Conservation (phyloP, 2,888 invertebrate genomes). For the Choristoneura rosaceana region DNA sequence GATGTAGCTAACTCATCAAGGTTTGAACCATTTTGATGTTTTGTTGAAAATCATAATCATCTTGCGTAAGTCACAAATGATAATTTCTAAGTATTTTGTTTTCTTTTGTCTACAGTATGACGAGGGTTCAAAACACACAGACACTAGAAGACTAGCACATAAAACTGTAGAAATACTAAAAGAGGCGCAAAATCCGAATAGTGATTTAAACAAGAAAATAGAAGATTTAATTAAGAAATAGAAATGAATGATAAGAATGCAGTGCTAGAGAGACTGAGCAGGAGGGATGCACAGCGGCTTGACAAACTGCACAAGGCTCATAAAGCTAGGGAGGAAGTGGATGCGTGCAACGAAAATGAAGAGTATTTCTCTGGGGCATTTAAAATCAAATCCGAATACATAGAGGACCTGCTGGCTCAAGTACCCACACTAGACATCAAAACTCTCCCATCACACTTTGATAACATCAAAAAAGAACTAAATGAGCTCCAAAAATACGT, state of each 20-base stretch:
- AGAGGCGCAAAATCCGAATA: conserved; percentile 75
- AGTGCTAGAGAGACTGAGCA: conserved; percentile 78
- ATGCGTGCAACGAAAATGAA: conserved; percentile 87
- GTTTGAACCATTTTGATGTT: conserved; percentile 65
- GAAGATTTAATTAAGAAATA: conserved; percentile 76
- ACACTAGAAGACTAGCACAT: conserved; percentile 63
- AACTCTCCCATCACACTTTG: conserved; percentile 86
- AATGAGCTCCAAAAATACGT: conserved; percentile 91
- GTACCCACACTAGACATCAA: conserved; percentile 79
- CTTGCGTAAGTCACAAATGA: conserved; percentile 8
- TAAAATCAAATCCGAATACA: conserved; percentile 87
- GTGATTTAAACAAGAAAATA: conserved; percentile 76
- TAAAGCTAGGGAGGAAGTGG: conserved; percentile 86
- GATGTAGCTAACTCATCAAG: conserved; percentile 53
- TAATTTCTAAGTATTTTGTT: conserved; percentile 2
- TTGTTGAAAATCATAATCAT: conserved; percentile 15
- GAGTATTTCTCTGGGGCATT: conserved; percentile 90
- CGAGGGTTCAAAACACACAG: conserved; percentile 65
- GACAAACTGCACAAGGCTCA: conserved; percentile 88
- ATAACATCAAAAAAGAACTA: conserved; percentile 89
- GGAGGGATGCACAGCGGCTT: conserved; percentile 87
- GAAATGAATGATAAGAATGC: conserved; percentile 79
- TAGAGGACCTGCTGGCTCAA: conserved; percentile 86
- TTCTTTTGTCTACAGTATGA: conserved; percentile 68
- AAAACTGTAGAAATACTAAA: conserved; percentile 73